phyloP scores from a whole-genome alignment of 2,113 vertebrate species.

The Elaphurus davidianus region DNA sequence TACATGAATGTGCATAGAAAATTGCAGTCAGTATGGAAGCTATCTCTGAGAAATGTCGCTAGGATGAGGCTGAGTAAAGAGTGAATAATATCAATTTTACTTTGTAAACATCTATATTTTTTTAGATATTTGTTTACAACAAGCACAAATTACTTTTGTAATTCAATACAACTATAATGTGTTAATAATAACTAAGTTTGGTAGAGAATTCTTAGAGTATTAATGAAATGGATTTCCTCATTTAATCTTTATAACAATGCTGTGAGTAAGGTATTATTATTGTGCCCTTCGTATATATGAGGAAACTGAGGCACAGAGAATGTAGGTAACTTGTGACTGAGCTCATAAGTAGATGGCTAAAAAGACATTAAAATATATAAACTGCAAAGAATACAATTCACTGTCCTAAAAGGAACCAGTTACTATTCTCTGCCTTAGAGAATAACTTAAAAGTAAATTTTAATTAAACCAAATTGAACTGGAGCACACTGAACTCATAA shows the following conservation, averaged over 20 bases:
- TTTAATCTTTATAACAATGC: neutral
- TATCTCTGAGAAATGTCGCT: neutral
- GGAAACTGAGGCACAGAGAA: neutral
- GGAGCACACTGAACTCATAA: neutral
- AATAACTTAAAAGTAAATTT: constrained; percentile 8
- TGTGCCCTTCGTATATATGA: neutral
- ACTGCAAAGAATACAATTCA: neutral
- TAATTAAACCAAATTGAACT: neutral
- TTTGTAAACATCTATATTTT: neutral
- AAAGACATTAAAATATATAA: neutral
- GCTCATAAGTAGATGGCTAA: neutral
- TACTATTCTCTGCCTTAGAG: neutral
- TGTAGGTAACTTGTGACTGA: neutral
- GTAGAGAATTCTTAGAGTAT: neutral
- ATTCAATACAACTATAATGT: neutral
- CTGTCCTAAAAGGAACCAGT: neutral
- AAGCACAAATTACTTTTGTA: neutral
- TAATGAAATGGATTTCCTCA: neutral
- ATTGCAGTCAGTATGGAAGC: neutral
- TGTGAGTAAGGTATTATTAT: neutral
- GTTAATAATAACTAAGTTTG: neutral
- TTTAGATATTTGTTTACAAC: neutral
- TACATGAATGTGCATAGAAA: neutral
- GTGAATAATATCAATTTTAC: neutral
- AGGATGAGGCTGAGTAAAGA: neutral